Conservation (phyloP, 2,888 invertebrate species). For the Chironomus riparius region DNA sequence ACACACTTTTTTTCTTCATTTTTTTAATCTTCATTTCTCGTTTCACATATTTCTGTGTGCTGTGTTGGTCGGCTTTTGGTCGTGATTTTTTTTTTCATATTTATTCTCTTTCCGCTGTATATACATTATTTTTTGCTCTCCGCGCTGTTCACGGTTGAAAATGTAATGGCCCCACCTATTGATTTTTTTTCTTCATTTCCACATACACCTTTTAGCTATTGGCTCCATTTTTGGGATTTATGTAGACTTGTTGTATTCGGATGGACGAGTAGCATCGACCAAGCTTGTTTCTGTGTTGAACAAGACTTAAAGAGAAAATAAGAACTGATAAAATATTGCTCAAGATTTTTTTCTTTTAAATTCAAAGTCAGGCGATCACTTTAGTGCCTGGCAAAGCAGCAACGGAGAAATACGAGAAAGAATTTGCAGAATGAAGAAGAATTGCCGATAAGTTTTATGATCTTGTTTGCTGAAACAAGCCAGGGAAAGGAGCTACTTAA, state of each 20-base stretch:
- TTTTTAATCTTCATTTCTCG: not conserved
- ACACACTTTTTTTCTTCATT: constrained; percentile 28
- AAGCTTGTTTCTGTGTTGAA: not conserved
- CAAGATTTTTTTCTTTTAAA: not conserved
- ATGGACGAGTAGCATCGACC: not conserved
- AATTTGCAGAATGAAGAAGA: not conserved
- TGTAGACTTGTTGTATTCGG: not conserved
- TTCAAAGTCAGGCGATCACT: not conserved
- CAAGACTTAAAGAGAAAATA: not conserved
- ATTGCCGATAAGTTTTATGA: constrained; percentile 27
- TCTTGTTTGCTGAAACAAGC: constrained; percentile 16
- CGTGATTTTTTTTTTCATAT: constrained; percentile 18
- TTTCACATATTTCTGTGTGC: constrained; percentile 1
- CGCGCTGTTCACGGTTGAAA: constrained; percentile 2
- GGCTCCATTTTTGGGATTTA: constrained; percentile 5
- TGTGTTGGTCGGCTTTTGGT: constrained; percentile 15
- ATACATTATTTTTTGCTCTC: not conserved
- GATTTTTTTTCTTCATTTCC: not conserved
- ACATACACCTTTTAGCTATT: not conserved
- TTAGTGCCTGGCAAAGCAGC: too few species aligned
- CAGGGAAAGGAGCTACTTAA: constrained; percentile 20
- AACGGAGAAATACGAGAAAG: not conserved
- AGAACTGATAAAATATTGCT: not conserved
- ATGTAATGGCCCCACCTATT: constrained; percentile 25
- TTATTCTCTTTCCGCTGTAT: too few species aligned